These are phyloP conservation scores for Athalia rosae DNA, from an alignment of 2,888 invertebrate genomes.

Conservation along the genomic window DNA sequence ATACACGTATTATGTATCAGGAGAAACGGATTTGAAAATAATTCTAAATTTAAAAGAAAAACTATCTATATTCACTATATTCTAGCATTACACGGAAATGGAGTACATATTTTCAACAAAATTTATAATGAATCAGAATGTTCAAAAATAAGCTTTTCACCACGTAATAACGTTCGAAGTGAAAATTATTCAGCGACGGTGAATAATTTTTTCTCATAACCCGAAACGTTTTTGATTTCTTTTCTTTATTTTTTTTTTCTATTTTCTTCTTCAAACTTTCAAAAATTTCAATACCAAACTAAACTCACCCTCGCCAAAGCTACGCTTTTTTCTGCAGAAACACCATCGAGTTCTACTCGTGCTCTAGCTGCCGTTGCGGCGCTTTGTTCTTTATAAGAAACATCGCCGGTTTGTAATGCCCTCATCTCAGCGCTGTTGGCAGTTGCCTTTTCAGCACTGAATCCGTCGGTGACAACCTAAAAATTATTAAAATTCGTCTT, in stretches of 20 bases:
- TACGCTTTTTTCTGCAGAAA: conserved; percentile 90
- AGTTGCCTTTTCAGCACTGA: conserved; percentile 85
- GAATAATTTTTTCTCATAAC: conserved; percentile 2
- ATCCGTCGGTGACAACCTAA: conserved; percentile 86
- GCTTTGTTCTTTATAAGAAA: conserved; percentile 87
- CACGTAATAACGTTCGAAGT: too few species aligned
- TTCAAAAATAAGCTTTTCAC: too few species aligned
- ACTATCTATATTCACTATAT: too few species aligned
- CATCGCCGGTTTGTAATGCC: conserved; percentile 86
- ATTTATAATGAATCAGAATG: too few species aligned
- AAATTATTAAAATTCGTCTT: conserved; percentile 46
- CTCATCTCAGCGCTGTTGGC: conserved; percentile 84
- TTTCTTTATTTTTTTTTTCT: neutral
- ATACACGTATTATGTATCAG: neutral
- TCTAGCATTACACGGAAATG: too few species aligned
- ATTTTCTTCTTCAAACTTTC: neutral
- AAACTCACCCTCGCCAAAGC: conserved; percentile 85
- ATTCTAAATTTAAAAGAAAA: too few species aligned
- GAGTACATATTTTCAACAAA: too few species aligned
- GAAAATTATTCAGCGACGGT: neutral
- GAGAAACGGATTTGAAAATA: too few species aligned
- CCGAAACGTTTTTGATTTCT: neutral
- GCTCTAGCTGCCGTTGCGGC: conserved; percentile 87
- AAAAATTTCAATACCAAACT: neutral
- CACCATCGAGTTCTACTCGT: conserved; percentile 87